Evolutionary conservation across 2,888 invertebrate genomes (phyloP).

Genomic region (Vannuccia rotundouncinata): DNA sequence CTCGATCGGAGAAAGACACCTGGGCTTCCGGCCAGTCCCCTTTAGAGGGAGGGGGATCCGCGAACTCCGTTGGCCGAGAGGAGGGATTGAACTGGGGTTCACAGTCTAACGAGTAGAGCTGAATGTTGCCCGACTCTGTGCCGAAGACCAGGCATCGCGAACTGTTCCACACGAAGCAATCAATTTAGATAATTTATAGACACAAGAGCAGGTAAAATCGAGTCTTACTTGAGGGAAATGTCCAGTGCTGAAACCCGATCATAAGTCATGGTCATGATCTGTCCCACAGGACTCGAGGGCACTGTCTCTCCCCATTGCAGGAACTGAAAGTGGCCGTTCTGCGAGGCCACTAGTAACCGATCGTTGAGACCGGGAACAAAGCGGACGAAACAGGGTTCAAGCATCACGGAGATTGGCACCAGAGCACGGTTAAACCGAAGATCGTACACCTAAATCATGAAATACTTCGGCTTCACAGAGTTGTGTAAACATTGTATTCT

Average conservation of each 20-base stretch:
- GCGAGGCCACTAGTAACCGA: background rate
- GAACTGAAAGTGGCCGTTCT: background rate
- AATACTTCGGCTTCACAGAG: no score
- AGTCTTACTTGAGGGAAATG: background rate
- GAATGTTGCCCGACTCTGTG: background rate
- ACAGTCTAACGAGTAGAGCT: background rate
- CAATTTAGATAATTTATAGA: no score
- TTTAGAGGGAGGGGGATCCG: background rate
- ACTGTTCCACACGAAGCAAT: background rate
- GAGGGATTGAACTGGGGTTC: background rate
- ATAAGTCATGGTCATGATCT: background rate
- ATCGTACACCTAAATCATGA: slow-evolving; percentile 19
- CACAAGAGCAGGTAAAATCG: no score
- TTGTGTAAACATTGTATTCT: no score
- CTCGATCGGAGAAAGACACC: background rate
- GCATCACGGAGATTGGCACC: background rate
- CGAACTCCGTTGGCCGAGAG: background rate
- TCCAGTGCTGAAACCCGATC: background rate
- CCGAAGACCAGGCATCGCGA: background rate
- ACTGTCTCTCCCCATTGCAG: background rate
- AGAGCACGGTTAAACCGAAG: background rate
- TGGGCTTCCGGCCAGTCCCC: background rate
- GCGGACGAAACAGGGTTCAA: slow-evolving; percentile 1
- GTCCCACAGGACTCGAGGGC: background rate
- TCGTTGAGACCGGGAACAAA: background rate